Evolutionary conservation across 2,797 vertebrate species (phyloP).

Genomic region (Lophotriccus pileatus): DNA sequence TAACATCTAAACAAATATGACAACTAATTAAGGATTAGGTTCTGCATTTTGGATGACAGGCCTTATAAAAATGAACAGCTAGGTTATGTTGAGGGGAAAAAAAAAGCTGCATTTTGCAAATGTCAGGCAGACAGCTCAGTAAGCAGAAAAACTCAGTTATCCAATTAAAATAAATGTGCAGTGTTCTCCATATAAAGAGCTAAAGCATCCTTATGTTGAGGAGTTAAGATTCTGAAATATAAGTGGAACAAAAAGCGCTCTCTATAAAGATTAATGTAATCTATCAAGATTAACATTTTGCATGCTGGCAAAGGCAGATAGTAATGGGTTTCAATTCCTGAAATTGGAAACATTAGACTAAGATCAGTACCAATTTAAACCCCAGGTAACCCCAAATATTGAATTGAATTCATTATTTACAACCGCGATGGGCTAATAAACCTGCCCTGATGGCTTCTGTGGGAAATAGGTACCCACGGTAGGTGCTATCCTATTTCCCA

Average conservation of each 20-base stretch:
- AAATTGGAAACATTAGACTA: conserved; percentile 41
- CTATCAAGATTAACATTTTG: conserved; percentile 68
- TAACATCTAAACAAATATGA: conserved; percentile 60
- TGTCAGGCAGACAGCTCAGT: conserved; percentile 62
- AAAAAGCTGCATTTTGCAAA: conserved; percentile 41
- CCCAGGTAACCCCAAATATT: conserved; percentile 57
- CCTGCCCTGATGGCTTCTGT: not conserved
- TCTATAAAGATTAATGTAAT: conserved; percentile 58
- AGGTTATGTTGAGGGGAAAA: not conserved
- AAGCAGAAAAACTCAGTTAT: conserved; percentile 63
- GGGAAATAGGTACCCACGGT: conserved; percentile 4
- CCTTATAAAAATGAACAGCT: conserved; percentile 48
- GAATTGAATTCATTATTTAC: conserved; percentile 51
- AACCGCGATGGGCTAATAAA: conserved; percentile 9
- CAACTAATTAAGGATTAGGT: conserved; percentile 65
- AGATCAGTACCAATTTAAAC: conserved; percentile 55
- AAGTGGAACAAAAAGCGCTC: conserved; percentile 44
- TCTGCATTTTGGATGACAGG: conserved; percentile 47
- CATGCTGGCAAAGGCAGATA: conserved; percentile 35
- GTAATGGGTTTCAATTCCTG: conserved; percentile 43
- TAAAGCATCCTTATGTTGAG: conserved; percentile 47
- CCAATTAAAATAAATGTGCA: conserved; percentile 70
- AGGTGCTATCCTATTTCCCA: conserved; percentile 1
- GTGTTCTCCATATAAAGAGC: conserved; percentile 53
- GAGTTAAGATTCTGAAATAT: conserved; percentile 56